Percentiles rank a stretch among this genome's conserved stretches.
phyloP scores from a whole-genome alignment of 2,888 invertebrate genomes.

The Ochropleura leucogaster region DNA sequence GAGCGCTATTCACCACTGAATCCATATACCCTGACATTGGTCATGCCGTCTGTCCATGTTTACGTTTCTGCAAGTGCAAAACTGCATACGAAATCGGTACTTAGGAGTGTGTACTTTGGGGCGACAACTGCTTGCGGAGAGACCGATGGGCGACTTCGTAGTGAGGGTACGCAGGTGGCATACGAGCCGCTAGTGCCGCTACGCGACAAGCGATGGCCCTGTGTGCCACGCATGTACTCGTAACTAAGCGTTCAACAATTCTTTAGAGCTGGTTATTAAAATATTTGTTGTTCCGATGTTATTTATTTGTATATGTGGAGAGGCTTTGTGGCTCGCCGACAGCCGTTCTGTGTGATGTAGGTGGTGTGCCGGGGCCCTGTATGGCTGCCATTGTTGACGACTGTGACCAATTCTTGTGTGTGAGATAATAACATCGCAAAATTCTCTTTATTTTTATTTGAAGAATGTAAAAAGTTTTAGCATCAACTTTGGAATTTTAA shows the following conservation, averaged over 20 bases:
- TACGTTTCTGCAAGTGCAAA: conserved; percentile 68
- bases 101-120: conserved; percentile 60
- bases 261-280: conserved; percentile 89
- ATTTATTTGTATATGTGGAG: conserved; percentile 88
- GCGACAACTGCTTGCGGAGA: conserved; percentile 57
- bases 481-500: conserved; percentile 13
- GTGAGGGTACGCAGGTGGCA: conserved; percentile 76
- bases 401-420: conserved; percentile 86
- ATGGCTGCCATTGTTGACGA: conserved; percentile 79
- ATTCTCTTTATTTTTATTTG: conserved; percentile 72
- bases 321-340: conserved; percentile 86
- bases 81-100: conserved; percentile 61
- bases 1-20: conserved; percentile 80
- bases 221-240: conserved; percentile 82
- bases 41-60: conserved; percentile 82
- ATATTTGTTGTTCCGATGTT: conserved; percentile 90
- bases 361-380: conserved; percentile 72
- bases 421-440: conserved; percentile 84
- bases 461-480: conserved; percentile 38
- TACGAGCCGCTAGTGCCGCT: conserved; percentile 54
- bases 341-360: conserved; percentile 78
- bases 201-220: conserved; percentile 70
- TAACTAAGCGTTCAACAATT: conserved; percentile 86
- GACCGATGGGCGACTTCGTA: conserved; percentile 29
- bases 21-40: conserved; percentile 82